Evolutionary conservation across 2,113 vertebrate genomes (phyloP), one percentile per base, ranked within the genome.

Genomic region (Sapayoa aenigma): DNA sequence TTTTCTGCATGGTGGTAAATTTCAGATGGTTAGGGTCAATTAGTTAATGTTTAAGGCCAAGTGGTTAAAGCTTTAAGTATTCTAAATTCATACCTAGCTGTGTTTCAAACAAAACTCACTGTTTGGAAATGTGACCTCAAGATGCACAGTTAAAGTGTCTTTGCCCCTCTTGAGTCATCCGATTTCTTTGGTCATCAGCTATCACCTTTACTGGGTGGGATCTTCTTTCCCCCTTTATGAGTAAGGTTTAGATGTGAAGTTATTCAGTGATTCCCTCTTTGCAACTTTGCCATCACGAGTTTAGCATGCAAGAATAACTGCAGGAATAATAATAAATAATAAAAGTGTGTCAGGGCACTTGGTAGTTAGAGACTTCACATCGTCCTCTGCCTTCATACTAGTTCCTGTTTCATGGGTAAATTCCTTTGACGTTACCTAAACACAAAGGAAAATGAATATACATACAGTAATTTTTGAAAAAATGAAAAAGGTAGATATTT

Each of bases 261-360:
- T 15, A 12, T 50, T 73, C 10, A 15, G 35, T 19, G 6, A n/a
- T 82, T 84, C 24, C 5, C 12, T 30, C 30, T 67, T 74, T 74
- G 50, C 0, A 0, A 15, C 12, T 35, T 35, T 42, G 22, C 9
- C 16, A 2, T 24, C 4, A 3, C 22, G 52, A 89, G n/a, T 62
- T 81, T 25, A 75, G 12, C 39, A 33, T 62, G 9, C 19, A 65
- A 15, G 62, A 42, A 65, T 22, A 65, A n/a, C 19, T 24, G 33
- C 50, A 52, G 17, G 41, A 85, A 47, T 19, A 65, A 44, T 16
- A 60, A n/a, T 63, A 75, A 85, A 47, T 19, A 65, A 44, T 16
- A 60, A n/a, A 67, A 75, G 11, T 13, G 15, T 56, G 12, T 25
- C 53, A 58, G 25, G 28, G 33, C 0, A 0, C 8, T 56, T 68